Evolutionary conservation across 2,888 invertebrate genomes (phyloP), one percentile per base, ranked within the genome.

Genomic region (Caenorhabditis plicata): DNA sequence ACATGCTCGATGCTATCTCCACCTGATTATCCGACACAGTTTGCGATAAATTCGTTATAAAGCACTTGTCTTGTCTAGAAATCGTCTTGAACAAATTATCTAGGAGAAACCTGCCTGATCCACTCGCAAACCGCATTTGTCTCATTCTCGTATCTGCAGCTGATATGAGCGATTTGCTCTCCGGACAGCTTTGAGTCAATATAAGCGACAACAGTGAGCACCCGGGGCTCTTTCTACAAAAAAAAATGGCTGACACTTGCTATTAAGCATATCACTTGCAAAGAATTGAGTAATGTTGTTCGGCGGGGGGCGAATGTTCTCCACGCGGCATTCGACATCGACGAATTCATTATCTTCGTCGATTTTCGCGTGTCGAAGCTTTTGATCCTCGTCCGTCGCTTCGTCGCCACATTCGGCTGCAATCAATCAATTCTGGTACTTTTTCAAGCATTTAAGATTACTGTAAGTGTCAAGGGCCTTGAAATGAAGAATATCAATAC

Each of bases 91-190:
- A 33, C 4, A 15, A n/a, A 4, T 26, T 26, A 15, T 49, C 13
- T 19, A 23, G 22, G 7, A 25, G 4, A 33, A n/a, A 20, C 29
- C 8, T 36, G 67, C 61, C 69, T 32, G 42, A 72, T 64, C 72
- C 72, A 72, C 44, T 70, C 65, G 42, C 72, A 72, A 11, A 48
- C 58, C 2, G 70, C 70, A 31, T 44, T 31, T 9, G 45, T 46
- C 23, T 49, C 53, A 2, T 57, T 51, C n/a, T 45, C 33, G 39
- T 72, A 72, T 8, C 56, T 44, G 46, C 72, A 72, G 33, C 68
- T 68, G 38, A 72, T 68, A 47, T 72, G 72, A 32, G 72, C 70
- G 17, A 72, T 70, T 41, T 70, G 70, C 29, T 72, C 70, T 11
- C 61, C 53, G 5, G 64, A 61, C 23, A 72, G 50, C 13, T 47